Base-by-base conservation (phyloP, 2,888 invertebrate species). In the Brenthis daphne region DNA sequence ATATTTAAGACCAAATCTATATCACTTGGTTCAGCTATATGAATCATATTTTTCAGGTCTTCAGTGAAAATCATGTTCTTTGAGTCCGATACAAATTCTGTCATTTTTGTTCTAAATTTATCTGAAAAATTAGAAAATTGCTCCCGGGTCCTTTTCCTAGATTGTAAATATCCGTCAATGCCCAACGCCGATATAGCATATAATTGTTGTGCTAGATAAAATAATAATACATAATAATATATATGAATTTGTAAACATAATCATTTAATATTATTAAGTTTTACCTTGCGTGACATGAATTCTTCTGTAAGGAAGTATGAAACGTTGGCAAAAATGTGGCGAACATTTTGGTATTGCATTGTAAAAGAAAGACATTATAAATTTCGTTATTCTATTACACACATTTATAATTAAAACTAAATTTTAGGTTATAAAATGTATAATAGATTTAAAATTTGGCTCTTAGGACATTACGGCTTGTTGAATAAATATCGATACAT, bases 11-110 rank as follows among this genome's bases (percentile, higher is more conserved):
- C 82, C 20, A 97, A 85, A 8, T 94, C 86, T 14, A 96, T 74
- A 82, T 97, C 97, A 12, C 90, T 83, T 43, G 93, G 94, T 70
- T 95, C 94, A 3, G 94, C 94, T 65, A 97, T 83, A 80, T 97
- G 95, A 5, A 96, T 82, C 94, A 97, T 96, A 81, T 96, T 96
- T 84, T 97, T 97, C 13, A 97, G 87, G 85, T 97, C 97, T 88
- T 97, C 97, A 6, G 97, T 96, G 79, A 97, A 97, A 73, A 97
- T 94, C 94, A 96, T 94, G 75, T 93, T 94, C 72, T 93, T 93
- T 0, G 93, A 85, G 16, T 94, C 89, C 3, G 85, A 76, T 0
- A 94, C 87, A 82, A 94, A 95, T 65, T 95, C 94, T 13, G 78
- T 84, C 96, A 97, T 97, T 88, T 96, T 96, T 0, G 82, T 77